Conservation (phyloP, 2,113 vertebrate species). For the Xiphophorus maculatus region DNA sequence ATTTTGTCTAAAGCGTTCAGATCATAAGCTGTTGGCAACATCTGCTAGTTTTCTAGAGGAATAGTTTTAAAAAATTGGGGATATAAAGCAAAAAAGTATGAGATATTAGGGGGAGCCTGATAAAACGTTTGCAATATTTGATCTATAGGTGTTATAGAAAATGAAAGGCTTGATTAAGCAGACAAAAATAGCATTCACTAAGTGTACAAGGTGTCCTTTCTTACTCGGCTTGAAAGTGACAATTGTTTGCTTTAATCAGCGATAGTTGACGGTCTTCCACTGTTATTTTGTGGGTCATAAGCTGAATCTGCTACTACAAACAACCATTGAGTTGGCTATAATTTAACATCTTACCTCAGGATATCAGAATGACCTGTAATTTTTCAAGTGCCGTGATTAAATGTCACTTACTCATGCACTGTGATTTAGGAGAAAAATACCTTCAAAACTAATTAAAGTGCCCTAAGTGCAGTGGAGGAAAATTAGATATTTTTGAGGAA, state of each 20-base stretch:
- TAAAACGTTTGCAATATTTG: background rate
- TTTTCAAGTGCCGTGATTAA: background rate
- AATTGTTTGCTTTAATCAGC: background rate
- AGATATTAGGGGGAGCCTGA: too few relatives aligned
- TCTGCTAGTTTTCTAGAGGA: background rate
- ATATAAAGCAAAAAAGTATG: too few relatives aligned
- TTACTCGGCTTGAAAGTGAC: background rate
- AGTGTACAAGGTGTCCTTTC: background rate
- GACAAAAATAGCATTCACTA: background rate
- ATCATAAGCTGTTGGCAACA: background rate
- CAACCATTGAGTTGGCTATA: background rate
- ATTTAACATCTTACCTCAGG: background rate
- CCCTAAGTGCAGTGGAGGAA: background rate
- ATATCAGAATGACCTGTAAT: background rate
- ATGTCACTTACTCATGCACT: constrained; percentile 1
- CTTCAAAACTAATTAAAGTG: background rate
- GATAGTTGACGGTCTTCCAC: background rate
- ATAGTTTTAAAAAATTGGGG: too few relatives aligned
- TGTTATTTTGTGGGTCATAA: background rate
- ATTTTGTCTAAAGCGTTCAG: background rate
- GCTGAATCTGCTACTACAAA: background rate
- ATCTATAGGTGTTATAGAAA: background rate
- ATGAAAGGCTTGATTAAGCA: background rate
- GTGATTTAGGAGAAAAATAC: constrained; percentile 2
- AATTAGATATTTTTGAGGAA: background rate